Evolutionary conservation across 2,888 invertebrate species (phyloP).

Genomic region (Mimachlamys varia): DNA sequence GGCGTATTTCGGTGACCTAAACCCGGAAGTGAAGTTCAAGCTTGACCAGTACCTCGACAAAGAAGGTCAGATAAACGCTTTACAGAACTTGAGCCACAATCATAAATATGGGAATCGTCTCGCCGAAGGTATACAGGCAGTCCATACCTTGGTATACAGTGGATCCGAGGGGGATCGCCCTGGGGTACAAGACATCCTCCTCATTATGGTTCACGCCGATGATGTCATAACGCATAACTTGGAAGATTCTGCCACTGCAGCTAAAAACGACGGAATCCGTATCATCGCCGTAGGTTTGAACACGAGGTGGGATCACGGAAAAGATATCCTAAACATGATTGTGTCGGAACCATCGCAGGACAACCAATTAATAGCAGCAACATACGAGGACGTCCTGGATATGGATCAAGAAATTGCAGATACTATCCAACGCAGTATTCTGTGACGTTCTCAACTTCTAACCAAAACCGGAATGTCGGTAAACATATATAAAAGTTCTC

Average conservation of each 20-base stretch:
- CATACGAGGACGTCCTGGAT: not conserved
- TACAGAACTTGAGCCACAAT: not conserved
- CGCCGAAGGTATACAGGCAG: not conserved
- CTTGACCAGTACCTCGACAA: not conserved
- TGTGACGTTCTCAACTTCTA: not conserved
- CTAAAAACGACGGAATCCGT: not conserved
- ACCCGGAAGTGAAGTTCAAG: not conserved
- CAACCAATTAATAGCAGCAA: not conserved
- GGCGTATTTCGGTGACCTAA: not conserved
- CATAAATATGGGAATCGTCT: not conserved
- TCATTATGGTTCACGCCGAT: not conserved
- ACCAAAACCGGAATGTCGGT: too few species aligned
- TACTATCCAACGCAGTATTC: not conserved
- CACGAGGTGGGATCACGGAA: not conserved
- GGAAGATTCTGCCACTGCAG: not conserved
- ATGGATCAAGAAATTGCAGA: not conserved
- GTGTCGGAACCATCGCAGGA: not conserved
- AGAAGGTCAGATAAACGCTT: not conserved
- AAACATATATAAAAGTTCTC: too few species aligned
- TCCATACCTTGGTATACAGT: not conserved
- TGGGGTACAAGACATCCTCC: not conserved
- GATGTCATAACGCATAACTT: not conserved
- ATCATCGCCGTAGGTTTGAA: not conserved
- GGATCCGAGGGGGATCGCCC: not conserved
- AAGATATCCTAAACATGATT: not conserved